Evolutionary conservation across 2,888 invertebrate species (phyloP).

Genomic region (Zaprionus lineosus): DNA sequence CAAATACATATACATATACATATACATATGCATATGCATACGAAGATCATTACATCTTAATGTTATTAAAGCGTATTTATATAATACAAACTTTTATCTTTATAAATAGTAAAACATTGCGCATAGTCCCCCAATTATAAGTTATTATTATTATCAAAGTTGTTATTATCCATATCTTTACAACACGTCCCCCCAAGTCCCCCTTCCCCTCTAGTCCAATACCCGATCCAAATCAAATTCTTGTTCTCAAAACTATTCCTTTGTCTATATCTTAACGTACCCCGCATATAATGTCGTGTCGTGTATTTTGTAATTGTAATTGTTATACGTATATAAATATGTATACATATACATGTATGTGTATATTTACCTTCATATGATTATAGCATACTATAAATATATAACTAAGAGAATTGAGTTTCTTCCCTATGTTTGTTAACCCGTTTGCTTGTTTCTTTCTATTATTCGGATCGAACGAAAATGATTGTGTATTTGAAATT

Average conservation of each 20-base stretch:
- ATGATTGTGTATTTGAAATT: conserved; percentile 49
- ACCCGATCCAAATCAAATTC: background rate
- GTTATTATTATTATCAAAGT: conserved; percentile 30
- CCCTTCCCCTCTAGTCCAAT: too few relatives aligned
- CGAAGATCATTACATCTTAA: conserved; percentile 39
- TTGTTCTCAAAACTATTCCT: background rate
- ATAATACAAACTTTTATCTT: conserved; percentile 33
- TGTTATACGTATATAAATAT: conserved; percentile 55
- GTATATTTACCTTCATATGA: conserved; percentile 23
- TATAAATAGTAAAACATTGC: conserved; percentile 18
- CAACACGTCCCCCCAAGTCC: too few relatives aligned
- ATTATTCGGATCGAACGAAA: background rate
- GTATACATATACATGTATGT: conserved; percentile 26
- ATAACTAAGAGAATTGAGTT: conserved; percentile 18
- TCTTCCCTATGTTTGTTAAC: conserved; percentile 16
- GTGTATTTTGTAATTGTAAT: conserved; percentile 72
- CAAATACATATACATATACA: conserved; percentile 19
- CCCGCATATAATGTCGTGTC: conserved; percentile 58
- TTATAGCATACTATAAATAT: conserved; percentile 22
- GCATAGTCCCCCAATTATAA: conserved; percentile 19
- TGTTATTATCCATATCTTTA: conserved; percentile 1
- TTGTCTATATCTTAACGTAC: conserved; percentile 9
- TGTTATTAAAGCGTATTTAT: conserved; percentile 46
- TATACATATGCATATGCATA: conserved; percentile 19
- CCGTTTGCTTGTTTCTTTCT: conserved; percentile 11